These are phyloP conservation scores for Hirundo rustica DNA, from an alignment of 2,797 vertebrate species.

Conservation along the genomic window DNA sequence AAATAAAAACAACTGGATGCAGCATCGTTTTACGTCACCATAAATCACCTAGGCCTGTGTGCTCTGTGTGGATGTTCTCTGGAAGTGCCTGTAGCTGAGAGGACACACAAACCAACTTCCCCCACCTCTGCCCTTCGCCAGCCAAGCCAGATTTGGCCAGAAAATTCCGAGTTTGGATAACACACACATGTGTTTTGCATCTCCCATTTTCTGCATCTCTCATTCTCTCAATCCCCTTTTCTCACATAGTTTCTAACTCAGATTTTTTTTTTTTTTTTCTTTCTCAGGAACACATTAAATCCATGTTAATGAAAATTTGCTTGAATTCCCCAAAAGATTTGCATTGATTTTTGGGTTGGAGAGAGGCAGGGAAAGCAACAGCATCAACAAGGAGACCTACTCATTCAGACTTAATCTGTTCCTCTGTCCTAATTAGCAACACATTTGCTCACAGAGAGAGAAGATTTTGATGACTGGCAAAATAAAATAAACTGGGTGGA, in stretches of 20 bases:
- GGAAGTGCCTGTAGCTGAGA: neutral
- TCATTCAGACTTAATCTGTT: neutral
- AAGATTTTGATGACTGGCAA: neutral
- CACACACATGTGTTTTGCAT: accelerated
- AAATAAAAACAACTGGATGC: neutral
- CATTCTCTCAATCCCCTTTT: neutral
- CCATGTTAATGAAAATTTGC: neutral
- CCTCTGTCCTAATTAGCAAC: neutral
- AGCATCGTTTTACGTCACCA: accelerated
- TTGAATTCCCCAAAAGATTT: neutral
- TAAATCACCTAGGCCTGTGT: neutral
- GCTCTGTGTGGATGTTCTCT: accelerated
- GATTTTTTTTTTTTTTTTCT: neutral
- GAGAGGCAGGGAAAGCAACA: neutral
- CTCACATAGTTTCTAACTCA: neutral
- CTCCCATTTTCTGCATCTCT: neutral
- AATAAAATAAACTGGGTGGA: neutral
- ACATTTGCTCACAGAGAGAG: neutral
- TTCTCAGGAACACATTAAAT: accelerated
- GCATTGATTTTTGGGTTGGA: neutral
- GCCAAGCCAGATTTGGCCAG: neutral
- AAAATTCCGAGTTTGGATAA: neutral
- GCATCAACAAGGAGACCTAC: neutral
- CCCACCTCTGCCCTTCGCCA: neutral
- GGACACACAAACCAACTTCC: neutral